Evolutionary conservation across 2,113 vertebrate genomes (phyloP).

Genomic region (Rallus limicola): DNA sequence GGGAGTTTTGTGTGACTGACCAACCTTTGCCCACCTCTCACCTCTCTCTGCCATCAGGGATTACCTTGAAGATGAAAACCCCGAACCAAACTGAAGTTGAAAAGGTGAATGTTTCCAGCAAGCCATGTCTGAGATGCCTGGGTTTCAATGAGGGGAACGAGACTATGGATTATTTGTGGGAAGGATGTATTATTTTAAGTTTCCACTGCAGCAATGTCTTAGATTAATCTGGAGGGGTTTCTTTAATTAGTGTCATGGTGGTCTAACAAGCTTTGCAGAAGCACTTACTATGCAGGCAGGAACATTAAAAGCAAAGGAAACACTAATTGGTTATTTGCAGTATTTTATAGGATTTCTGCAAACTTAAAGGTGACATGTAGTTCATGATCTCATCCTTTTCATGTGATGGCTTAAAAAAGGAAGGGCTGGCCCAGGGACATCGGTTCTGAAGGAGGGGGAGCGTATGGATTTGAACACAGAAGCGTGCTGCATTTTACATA

Average conservation of each 20-base stretch:
- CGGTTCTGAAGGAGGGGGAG: background rate
- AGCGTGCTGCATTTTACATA: background rate
- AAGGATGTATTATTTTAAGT: background rate
- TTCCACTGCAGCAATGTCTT: background rate
- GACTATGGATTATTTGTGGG: background rate
- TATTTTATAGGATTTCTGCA: background rate
- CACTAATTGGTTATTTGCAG: background rate
- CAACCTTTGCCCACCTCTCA: rapidly evolving
- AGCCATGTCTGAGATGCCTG: background rate
- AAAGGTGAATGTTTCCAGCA: background rate
- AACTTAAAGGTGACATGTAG: background rate
- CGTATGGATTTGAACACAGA: background rate
- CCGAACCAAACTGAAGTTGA: background rate
- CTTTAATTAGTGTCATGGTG: background rate
- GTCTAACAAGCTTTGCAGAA: background rate
- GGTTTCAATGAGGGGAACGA: background rate
- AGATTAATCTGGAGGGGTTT: background rate
- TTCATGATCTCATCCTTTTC: background rate
- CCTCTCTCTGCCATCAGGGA: background rate
- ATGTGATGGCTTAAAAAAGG: background rate
- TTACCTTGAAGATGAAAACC: background rate
- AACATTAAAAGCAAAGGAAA: background rate
- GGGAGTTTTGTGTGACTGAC: background rate
- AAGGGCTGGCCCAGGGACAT: background rate
- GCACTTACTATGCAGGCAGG: background rate